Evolutionary conservation across 2,113 vertebrate genomes (phyloP).

Genomic region (Ctenomys sociabilis): DNA sequence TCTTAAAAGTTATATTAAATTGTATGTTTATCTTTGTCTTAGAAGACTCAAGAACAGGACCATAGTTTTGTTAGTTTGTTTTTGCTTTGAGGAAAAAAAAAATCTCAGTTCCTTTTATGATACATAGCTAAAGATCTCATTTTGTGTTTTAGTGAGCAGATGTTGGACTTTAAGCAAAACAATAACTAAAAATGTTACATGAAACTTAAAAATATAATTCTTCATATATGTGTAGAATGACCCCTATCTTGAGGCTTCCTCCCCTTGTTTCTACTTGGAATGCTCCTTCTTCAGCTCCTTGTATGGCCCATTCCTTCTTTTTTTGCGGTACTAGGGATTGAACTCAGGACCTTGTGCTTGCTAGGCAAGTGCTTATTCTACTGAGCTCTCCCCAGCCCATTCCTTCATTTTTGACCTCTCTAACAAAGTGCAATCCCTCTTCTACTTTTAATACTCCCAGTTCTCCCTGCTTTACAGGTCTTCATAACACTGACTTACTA

Average conservation of each 20-base stretch:
- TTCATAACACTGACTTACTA: constrained; percentile 28
- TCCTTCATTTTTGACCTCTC: constrained; percentile 14
- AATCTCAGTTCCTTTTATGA: background rate
- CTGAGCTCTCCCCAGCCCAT: no score
- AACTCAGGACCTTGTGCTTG: no score
- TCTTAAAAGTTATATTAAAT: constrained; percentile 50
- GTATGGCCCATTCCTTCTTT: background rate
- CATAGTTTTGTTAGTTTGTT: background rate
- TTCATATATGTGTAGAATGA: constrained; percentile 25
- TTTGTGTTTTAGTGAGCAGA: constrained; percentile 43
- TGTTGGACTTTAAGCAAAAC: constrained; percentile 16
- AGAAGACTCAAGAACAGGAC: background rate
- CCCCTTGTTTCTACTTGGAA: constrained; percentile 8
- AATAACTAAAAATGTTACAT: constrained; percentile 23
- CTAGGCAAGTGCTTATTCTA: no score
- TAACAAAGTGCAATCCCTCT: background rate
- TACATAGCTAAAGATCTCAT: constrained; percentile 26
- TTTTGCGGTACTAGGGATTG: no score
- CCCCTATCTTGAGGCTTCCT: background rate
- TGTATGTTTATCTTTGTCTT: constrained; percentile 21
- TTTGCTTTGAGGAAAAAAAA: background rate
- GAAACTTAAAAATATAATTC: constrained; percentile 32
- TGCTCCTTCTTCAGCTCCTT: background rate
- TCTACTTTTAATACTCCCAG: background rate
- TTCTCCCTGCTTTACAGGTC: background rate